These are phyloP conservation scores for Drosophila macrospina DNA, from an alignment of 2,888 invertebrate species.

Conservation along the genomic window DNA sequence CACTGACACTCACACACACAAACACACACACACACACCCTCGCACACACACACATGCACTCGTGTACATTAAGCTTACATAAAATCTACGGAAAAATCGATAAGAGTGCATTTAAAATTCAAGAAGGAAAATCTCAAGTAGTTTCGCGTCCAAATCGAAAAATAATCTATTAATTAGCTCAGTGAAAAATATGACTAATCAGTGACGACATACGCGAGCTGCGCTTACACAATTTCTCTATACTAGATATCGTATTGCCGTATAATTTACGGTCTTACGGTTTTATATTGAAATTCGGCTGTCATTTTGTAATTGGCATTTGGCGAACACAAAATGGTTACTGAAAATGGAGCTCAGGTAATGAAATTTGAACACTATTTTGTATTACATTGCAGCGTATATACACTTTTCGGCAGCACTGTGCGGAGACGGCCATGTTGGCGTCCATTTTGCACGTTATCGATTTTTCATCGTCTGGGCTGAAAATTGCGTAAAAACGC, in stretches of 20 bases:
- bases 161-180: constrained; percentile 30
- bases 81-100: constrained; percentile 78
- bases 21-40: constrained; percentile 37
- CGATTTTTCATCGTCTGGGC: constrained; percentile 82
- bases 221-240: constrained; percentile 83
- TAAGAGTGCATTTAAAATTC: constrained; percentile 74
- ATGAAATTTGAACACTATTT: constrained; percentile 21
- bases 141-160: constrained; percentile 18
- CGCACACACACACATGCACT: constrained; percentile 49
- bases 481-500: constrained; percentile 50
- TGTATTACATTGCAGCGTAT: constrained; percentile 23
- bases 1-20: constrained; percentile 55
- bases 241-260: constrained; percentile 62
- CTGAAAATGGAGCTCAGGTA: constrained; percentile 86
- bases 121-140: constrained; percentile 44
- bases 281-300: constrained; percentile 25
- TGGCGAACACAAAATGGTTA: constrained; percentile 83
- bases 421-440: constrained; percentile 79
- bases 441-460: constrained; percentile 84
- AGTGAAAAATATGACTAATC: constrained; percentile 82
- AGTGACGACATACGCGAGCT: constrained; percentile 82
- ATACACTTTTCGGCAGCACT: constrained; percentile 43
- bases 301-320: constrained; percentile 32
- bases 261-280: constrained; percentile 22
- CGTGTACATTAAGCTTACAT: constrained; percentile 67